Percentiles rank a stretch among this genome's conserved stretches.
These are phyloP conservation scores for Crotalus horridus DNA, from an alignment of 2,113 vertebrate species.

Conservation along the genomic window DNA sequence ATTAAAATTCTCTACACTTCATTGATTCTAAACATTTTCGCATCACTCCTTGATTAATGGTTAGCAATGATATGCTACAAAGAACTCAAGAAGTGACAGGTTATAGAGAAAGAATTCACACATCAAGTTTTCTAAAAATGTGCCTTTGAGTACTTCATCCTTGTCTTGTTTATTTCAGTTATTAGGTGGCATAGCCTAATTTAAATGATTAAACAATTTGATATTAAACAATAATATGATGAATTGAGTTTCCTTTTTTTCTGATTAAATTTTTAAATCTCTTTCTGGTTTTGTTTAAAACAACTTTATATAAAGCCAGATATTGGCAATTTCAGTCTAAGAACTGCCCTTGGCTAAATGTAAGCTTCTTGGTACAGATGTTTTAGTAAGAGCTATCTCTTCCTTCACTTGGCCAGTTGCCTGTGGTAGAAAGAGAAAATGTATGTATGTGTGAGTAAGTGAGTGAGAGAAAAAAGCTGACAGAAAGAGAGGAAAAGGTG, in stretches of 20 bases:
- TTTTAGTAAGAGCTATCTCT: neutral
- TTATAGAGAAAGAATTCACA: neutral
- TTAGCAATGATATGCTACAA: neutral
- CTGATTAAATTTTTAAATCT: neutral
- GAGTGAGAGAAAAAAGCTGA: neutral
- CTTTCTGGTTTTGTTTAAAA: neutral
- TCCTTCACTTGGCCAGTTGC: neutral
- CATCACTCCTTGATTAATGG: neutral
- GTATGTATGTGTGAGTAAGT: neutral
- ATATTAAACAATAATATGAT: neutral
- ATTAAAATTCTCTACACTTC: neutral
- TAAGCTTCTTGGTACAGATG: neutral
- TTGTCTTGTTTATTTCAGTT: neutral
- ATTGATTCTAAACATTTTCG: constrained; percentile 19
- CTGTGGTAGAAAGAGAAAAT: neutral
- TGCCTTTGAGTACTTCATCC: neutral
- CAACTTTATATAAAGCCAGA: neutral
- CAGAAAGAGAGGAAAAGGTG: neutral
- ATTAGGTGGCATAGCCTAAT: neutral
- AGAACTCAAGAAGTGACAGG: neutral
- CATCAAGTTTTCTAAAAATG: neutral
- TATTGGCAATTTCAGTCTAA: neutral
- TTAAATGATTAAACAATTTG: neutral
- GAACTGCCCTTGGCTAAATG: neutral
- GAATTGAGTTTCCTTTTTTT: neutral